A percentile compares a stretch with the other conserved stretches of the same genome.
These are phyloP conservation scores for Rhinatrema bivittatum DNA, from an alignment of 2,797 vertebrate species.

Conservation along the genomic window DNA sequence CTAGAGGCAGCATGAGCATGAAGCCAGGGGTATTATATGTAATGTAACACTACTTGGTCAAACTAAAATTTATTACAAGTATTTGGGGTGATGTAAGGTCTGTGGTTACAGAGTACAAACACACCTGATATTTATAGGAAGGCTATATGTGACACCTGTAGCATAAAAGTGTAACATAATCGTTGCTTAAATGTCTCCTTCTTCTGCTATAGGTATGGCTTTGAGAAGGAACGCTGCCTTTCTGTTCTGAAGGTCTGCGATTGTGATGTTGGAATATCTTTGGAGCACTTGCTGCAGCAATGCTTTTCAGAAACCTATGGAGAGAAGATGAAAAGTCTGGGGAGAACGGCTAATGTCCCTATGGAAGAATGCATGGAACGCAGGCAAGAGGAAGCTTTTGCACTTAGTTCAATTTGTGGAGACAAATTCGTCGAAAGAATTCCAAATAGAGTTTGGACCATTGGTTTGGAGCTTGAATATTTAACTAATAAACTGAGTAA, in stretches of 20 bases:
- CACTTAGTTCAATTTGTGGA: slow-evolving; percentile 80
- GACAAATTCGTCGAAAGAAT: slow-evolving; percentile 89
- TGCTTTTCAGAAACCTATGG: slow-evolving; percentile 76
- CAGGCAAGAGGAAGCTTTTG: slow-evolving; percentile 83
- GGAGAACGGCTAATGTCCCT: slow-evolving; percentile 40
- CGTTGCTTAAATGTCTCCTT: no score
- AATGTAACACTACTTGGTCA: no score
- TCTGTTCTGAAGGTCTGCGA: slow-evolving; percentile 62
- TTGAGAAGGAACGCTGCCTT: slow-evolving; percentile 73
- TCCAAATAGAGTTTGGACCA: slow-evolving; percentile 77
- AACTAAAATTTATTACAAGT: no score
- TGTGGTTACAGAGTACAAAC: no score
- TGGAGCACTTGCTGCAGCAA: slow-evolving; percentile 79
- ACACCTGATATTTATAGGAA: no score
- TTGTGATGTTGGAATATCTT: slow-evolving; percentile 79
- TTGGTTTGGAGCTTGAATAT: slow-evolving; percentile 70
- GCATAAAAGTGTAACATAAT: no score
- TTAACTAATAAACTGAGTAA: slow-evolving; percentile 46
- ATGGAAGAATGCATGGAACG: slow-evolving; percentile 73
- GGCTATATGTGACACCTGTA: no score
- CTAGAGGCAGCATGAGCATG: no score
- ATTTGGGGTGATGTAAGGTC: no score
- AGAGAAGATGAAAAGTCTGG: slow-evolving; percentile 48
- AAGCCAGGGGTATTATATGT: no score
- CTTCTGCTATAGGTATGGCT: slow-evolving; percentile 74